Evolutionary conservation across 2,797 vertebrate genomes (phyloP).

Genomic region (Melanotaenia trifasciata): DNA sequence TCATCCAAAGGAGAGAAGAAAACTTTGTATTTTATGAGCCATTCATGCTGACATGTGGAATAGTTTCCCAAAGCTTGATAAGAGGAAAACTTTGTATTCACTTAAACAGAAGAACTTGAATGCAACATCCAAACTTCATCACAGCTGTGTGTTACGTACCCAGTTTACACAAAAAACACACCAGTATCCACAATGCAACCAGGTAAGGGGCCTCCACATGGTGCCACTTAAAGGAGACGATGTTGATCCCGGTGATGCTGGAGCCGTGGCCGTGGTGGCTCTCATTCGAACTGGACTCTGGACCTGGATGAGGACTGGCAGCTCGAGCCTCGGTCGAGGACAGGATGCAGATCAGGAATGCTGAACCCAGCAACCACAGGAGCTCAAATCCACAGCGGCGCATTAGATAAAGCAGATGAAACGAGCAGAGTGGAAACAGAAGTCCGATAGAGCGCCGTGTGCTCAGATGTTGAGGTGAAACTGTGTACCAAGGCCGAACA

Average conservation of each 20-base stretch:
- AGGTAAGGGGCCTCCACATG: conserved; percentile 75
- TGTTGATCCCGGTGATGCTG: conserved; percentile 54
- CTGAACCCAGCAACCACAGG: conserved; percentile 48
- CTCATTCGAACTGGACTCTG: background rate
- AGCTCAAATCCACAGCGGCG: conserved; percentile 1
- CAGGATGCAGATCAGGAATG: conserved; percentile 47
- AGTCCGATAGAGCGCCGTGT: too few species aligned
- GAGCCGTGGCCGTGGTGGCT: background rate
- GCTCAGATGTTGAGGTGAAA: background rate
- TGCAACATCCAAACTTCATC: too few species aligned
- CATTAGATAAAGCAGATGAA: conserved; percentile 42
- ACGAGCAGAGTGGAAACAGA: background rate
- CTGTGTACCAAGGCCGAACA: background rate
- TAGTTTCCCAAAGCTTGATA: background rate
- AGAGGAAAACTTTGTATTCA: background rate
- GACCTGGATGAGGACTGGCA: background rate
- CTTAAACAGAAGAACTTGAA: background rate
- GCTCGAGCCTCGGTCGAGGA: conserved; percentile 5
- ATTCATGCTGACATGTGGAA: background rate
- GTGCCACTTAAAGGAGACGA: conserved; percentile 78
- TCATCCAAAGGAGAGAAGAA: too few species aligned
- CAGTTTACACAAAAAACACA: conserved; percentile 75
- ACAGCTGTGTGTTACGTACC: conserved; percentile 69
- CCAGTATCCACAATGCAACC: conserved; percentile 77
- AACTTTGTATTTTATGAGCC: too few species aligned